Conservation (phyloP, 2,797 vertebrate species). For the Propithecus deckenii region DNA sequence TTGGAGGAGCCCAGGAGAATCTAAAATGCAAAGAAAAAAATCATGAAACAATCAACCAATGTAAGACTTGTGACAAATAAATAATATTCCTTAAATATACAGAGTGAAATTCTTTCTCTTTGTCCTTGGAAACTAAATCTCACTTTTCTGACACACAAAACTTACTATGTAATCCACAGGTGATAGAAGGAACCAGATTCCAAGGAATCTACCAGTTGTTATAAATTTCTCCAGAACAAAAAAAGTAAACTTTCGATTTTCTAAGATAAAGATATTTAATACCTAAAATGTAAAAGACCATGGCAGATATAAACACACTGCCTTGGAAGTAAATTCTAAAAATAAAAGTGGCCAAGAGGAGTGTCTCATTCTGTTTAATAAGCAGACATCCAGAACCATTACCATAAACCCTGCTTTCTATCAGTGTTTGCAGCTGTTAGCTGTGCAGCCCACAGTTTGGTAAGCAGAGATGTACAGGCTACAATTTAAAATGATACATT, state of each 20-base stretch:
- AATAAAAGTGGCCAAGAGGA: neutral
- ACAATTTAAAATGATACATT: neutral
- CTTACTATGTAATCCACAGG: neutral
- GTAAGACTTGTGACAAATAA: neutral
- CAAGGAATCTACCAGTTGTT: neutral
- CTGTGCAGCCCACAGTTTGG: neutral
- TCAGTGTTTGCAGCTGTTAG: neutral
- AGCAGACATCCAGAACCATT: neutral
- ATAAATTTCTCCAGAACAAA: slow-evolving; percentile 30
- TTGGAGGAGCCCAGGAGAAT: slow-evolving; percentile 95
- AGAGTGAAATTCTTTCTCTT: neutral
- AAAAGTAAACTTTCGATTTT: neutral
- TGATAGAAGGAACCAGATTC: neutral
- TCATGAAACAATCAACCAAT: slow-evolving; percentile 34
- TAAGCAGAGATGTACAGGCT: neutral
- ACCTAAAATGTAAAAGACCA: neutral
- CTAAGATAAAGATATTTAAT: slow-evolving; percentile 20
- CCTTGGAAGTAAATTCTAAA: slow-evolving; percentile 42
- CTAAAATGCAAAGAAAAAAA: slow-evolving; percentile 82
- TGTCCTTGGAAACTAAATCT: slow-evolving; percentile 15
- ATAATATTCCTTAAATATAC: neutral
- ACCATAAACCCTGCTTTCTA: slow-evolving; percentile 7
- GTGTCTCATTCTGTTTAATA: slow-evolving; percentile 24
- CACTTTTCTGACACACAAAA: neutral
- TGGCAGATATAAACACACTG: neutral